A percentile compares a stretch with the other conserved stretches of the same genome.
Evolutionary conservation across 2,113 vertebrate genomes (phyloP).

Genomic region (Gambusia affinis): DNA sequence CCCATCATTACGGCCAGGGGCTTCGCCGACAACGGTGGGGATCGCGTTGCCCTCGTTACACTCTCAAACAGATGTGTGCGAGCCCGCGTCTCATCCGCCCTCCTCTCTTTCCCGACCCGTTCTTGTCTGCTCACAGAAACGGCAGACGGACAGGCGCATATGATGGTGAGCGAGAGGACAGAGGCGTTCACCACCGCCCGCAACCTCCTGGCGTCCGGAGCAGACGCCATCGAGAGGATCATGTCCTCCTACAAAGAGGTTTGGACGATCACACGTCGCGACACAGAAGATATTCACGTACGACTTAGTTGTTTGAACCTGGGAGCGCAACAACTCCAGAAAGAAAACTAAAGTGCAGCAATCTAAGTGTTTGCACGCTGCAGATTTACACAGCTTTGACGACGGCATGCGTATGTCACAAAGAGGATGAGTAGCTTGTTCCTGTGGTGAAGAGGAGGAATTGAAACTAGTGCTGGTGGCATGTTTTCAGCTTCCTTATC

Average conservation of each 20-base stretch:
- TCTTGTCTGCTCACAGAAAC: constrained; percentile 75
- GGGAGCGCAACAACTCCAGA: no score
- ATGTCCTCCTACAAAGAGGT: constrained; percentile 99
- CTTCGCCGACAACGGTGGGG: constrained; percentile 92
- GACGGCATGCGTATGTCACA: background rate
- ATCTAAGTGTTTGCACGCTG: background rate
- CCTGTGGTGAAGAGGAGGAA: constrained; percentile 11
- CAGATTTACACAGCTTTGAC: no score
- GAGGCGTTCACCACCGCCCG: constrained; percentile 98
- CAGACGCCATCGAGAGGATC: constrained; percentile 97
- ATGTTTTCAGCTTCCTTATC: constrained; percentile 18
- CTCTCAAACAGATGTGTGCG: constrained; percentile 29
- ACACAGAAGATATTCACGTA: no score
- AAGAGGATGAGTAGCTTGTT: background rate
- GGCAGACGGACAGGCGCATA: constrained; percentile 89
- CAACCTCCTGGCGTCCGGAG: constrained; percentile 92
- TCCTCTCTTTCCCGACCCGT: constrained; percentile 11
- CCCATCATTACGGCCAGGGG: constrained; percentile 98
- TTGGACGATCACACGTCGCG: background rate
- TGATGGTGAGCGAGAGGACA: constrained; percentile 95
- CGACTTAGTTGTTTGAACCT: background rate
- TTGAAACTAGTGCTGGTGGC: background rate
- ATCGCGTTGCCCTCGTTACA: no score
- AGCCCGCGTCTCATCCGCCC: background rate
- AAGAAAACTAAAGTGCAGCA: background rate